Base-by-base conservation (phyloP, 2,888 invertebrate genomes). In the Drosophila differens region DNA sequence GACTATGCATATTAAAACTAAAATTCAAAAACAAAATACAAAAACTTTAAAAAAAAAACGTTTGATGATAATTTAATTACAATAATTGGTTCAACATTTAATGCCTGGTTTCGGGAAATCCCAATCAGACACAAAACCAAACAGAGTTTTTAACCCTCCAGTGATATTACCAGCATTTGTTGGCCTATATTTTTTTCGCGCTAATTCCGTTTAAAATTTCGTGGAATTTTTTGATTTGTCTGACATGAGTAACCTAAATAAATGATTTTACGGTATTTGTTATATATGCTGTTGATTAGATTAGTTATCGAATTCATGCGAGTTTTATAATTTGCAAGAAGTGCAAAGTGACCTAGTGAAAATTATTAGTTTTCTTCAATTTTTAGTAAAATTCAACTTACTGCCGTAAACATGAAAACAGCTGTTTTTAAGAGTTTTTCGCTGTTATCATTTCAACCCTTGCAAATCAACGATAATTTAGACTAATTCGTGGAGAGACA, bases 241-340 rank as follows among this genome's bases (percentile, higher is more conserved):
- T n/a, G 10, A n/a, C 1, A n/a, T n/a, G 41, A n/a, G 4, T 5
- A 41, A 2, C 4, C 0, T 2, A 3, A n/a, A n/a, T 7, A 41
- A 39, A 3, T 47, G 1, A 47, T 14, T 22, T 44, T 22, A 44
- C 14, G 22, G 1, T 4, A 0, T n/a, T n/a, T 41, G 4, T 4
- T 39, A 39, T 19, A 1, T 3, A 2, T 44, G 14, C 1, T 47
- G 7, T 25, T 16, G 14, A 16, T 25, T 7, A 47, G 22, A 47
- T 47, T 16, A 16, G 2, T 47, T 16, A 22, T 22, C 14, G 16
- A 47, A 7, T 41, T 41, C 0, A 1, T 7, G 4, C 14, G 5
- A 7, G 2, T 14, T 14, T 22, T 1, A 7, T 10, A 22, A 22
- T 14, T n/a, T n/a, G 5, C n/a, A n/a, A 44, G 44, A 44, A 6